Percentiles rank a stretch among this genome's conserved stretches.
Conservation (phyloP, 2,797 vertebrate species). For the Netta rufina region DNA sequence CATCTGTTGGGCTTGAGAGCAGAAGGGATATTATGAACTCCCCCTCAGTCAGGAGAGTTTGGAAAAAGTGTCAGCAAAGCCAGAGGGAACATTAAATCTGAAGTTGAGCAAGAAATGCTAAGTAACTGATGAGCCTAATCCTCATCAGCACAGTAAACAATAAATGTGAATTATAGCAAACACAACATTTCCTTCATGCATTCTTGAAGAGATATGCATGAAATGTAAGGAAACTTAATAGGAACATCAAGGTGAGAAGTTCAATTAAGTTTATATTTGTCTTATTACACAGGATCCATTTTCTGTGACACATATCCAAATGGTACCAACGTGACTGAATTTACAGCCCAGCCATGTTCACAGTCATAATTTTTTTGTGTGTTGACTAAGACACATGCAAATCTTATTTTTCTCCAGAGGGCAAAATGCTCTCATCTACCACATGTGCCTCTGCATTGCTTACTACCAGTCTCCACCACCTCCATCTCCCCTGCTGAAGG, state of each 20-base stretch:
- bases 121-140: background rate
- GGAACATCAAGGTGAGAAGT: background rate
- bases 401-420: background rate
- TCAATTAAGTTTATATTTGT: background rate
- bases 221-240: background rate
- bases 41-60: background rate
- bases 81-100: background rate
- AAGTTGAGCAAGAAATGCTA: background rate
- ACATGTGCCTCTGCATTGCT: background rate
- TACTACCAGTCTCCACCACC: background rate
- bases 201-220: background rate
- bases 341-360: background rate
- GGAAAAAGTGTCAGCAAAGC: background rate
- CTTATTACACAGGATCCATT: background rate
- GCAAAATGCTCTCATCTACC: background rate
- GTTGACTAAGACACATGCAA: background rate
- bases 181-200: background rate
- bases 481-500: background rate
- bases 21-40: background rate
- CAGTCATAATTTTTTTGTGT: background rate
- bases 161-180: background rate
- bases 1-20: background rate
- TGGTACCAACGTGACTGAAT: background rate
- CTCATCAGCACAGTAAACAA: background rate
- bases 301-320: background rate